Conservation (phyloP, 2,888 invertebrate genomes). For the Timema cristinae region DNA sequence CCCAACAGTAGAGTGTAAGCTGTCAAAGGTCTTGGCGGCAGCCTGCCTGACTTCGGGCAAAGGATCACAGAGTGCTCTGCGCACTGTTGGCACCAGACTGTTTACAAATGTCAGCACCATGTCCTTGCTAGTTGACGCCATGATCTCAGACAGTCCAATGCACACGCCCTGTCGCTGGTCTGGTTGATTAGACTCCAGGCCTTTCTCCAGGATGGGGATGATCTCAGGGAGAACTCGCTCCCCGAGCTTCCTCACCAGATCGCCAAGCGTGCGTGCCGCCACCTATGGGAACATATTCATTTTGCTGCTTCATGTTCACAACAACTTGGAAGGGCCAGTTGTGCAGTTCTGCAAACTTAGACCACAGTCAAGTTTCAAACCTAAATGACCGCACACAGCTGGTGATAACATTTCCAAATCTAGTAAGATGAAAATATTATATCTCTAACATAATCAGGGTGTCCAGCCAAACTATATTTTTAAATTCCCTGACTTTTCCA, state of each 20-base stretch:
- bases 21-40: constrained; percentile 95
- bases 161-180: constrained; percentile 99
- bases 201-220: constrained; percentile 93
- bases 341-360: too few relatives aligned
- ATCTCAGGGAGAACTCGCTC: constrained; percentile 97
- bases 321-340: too few relatives aligned
- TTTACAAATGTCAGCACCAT: constrained; percentile 88
- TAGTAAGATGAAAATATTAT: too few relatives aligned
- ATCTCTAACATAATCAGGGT: too few relatives aligned
- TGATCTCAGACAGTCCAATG: constrained; percentile 96
- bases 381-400: too few relatives aligned
- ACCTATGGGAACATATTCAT: constrained; percentile 50
- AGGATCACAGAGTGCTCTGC: constrained; percentile 90
- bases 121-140: constrained; percentile 92
- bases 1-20: constrained; percentile 91
- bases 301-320: too few relatives aligned
- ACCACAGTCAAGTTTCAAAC: too few relatives aligned
- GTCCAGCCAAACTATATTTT: too few relatives aligned
- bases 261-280: constrained; percentile 93
- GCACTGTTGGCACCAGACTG: constrained; percentile 89
- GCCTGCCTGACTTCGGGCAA: constrained; percentile 88
- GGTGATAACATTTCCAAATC: too few relatives aligned
- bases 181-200: constrained; percentile 82
- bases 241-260: constrained; percentile 93
- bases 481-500: too few relatives aligned